A percentile compares a stretch with the other conserved stretches of the same genome.
These are phyloP conservation scores for Crocallis elinguaria DNA, from an alignment of 2,888 invertebrate species.

Conservation along the genomic window DNA sequence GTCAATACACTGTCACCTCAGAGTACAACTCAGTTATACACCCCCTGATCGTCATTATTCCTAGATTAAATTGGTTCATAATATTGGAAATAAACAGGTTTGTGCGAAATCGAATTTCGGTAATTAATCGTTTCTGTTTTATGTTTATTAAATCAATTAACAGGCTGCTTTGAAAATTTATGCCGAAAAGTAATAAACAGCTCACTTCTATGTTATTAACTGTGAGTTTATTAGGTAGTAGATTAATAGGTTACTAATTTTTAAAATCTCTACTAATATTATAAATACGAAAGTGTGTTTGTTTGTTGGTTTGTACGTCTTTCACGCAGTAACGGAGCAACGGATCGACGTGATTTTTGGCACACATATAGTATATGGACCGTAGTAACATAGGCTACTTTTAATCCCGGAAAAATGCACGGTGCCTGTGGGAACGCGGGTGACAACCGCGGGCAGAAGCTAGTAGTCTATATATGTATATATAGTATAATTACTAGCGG, in stretches of 20 bases:
- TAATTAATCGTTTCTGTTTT: conserved; percentile 41
- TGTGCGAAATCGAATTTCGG: conserved; percentile 47
- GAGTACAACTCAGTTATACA: conserved; percentile 5
- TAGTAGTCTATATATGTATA: too few species aligned
- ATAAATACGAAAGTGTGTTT: not conserved
- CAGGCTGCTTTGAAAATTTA: conserved; percentile 4
- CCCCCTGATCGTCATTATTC: conserved; percentile 40
- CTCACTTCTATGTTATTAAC: not conserved
- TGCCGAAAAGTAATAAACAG: not conserved
- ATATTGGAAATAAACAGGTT: conserved; percentile 35
- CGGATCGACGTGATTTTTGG: too few species aligned
- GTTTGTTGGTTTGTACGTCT: too few species aligned
- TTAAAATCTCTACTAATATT: too few species aligned
- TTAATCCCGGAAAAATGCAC: too few species aligned
- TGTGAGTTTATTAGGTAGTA: not conserved
- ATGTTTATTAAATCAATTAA: conserved; percentile 21
- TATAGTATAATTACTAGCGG: too few species aligned
- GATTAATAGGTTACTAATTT: not conserved
- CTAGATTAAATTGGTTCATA: conserved; percentile 44
- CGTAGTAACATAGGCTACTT: too few species aligned
- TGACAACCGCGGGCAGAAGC: too few species aligned
- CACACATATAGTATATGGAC: too few species aligned
- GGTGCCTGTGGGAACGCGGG: too few species aligned
- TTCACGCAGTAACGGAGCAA: too few species aligned
- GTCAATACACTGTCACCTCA: conserved; percentile 33